phyloP scores from a whole-genome alignment of 2,113 vertebrate species.

The Pipa parva region DNA sequence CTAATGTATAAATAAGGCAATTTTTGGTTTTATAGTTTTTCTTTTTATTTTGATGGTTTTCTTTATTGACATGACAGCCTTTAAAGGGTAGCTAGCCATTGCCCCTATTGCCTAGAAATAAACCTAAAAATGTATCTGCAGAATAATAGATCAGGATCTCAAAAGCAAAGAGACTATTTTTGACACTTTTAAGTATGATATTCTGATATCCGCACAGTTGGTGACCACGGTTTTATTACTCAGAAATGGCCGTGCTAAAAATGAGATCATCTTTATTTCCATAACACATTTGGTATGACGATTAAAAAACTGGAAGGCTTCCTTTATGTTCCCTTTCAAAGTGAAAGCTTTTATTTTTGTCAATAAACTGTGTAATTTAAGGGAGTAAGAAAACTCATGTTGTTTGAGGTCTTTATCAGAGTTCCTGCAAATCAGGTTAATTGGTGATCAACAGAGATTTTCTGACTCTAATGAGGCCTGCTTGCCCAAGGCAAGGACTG shows the following conservation, averaged over 20 bases:
- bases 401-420: conserved; percentile 83
- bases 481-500: conserved; percentile 82
- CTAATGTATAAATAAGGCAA: too few species aligned
- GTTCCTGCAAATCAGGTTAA: conserved; percentile 96
- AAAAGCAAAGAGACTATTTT: not conserved
- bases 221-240: conserved; percentile 45
- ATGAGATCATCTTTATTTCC: conserved; percentile 44
- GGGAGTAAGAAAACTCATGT: conserved; percentile 70
- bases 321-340: conserved; percentile 70
- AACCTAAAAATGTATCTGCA: too few species aligned
- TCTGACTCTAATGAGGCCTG: conserved; percentile 89
- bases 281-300: conserved; percentile 52
- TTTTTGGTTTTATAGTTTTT: too few species aligned
- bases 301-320: conserved; percentile 57
- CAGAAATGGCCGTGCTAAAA: conserved; percentile 47
- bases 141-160: not conserved
- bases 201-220: conserved; percentile 39
- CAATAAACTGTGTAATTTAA: conserved; percentile 77
- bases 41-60: too few species aligned
- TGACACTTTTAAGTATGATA: conserved; percentile 23
- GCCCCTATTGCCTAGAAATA: too few species aligned
- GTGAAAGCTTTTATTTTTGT: conserved; percentile 72
- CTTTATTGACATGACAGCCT: too few species aligned
- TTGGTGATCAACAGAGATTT: conserved; percentile 94
- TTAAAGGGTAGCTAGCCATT: too few species aligned